A percentile compares a stretch with the other conserved stretches of the same genome.
phyloP scores from a whole-genome alignment of 1,140 invertebrate species.

The Phymastichus coffea region DNA sequence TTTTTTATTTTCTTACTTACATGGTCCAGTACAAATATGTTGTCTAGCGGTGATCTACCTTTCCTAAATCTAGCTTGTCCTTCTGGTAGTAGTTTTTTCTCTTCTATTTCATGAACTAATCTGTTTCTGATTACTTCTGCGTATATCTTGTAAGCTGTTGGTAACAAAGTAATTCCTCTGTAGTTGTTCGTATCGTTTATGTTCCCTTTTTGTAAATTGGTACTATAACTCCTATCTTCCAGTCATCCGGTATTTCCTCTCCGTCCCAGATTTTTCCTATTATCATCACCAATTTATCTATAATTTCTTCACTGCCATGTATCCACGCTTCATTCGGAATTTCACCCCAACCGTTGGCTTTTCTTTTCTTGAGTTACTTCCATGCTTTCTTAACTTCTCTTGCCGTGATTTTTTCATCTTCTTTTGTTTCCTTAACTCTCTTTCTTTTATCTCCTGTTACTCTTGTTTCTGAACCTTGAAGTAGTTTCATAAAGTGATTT shows the following conservation, averaged over 20 bases:
- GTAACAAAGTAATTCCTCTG: neutral
- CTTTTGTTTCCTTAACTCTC: too few species aligned
- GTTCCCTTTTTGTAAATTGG: too few species aligned
- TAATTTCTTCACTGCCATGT: too few species aligned
- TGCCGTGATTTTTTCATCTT: neutral
- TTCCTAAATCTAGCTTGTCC: neutral
- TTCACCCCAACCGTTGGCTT: neutral
- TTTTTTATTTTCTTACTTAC: too few species aligned
- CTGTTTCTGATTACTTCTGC: neutral
- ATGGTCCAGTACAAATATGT: neutral
- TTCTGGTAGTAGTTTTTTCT: neutral
- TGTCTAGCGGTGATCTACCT: neutral
- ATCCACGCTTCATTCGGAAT: too few species aligned
- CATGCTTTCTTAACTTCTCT: neutral
- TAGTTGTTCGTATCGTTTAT: too few species aligned
- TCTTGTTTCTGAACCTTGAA: too few species aligned
- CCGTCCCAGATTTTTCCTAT: neutral
- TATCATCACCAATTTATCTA: too few species aligned
- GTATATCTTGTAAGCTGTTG: neutral
- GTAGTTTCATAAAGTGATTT: too few species aligned
- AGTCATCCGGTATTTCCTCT: neutral
- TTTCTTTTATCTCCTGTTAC: too few species aligned
- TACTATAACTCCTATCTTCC: neutral
- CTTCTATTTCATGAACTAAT: neutral
- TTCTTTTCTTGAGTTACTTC: neutral